Percentiles rank a stretch among this genome's conserved stretches.
phyloP scores from a whole-genome alignment of 1,140 invertebrate species.

The Triops longicaudatus region DNA sequence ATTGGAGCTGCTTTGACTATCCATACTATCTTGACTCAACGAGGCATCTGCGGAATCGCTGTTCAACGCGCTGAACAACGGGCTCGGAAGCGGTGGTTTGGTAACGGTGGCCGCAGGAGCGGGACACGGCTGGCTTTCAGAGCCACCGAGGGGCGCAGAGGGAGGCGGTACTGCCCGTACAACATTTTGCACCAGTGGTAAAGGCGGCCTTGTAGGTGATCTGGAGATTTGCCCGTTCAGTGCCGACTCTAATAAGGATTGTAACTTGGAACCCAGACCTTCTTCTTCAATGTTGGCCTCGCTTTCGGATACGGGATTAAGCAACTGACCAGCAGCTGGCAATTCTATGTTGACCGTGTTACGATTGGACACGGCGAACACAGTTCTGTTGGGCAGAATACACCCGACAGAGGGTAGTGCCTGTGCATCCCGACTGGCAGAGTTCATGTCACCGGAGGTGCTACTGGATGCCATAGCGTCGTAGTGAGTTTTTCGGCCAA shows the following conservation, averaged over 20 bases:
- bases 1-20: conserved; percentile 18
- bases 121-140: not conserved
- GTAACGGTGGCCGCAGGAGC: not conserved
- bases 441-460: conserved; percentile 34
- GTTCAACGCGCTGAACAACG: not conserved
- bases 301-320: conserved; percentile 34
- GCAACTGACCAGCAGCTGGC: not conserved
- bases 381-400: conserved; percentile 37
- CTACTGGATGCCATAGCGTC: conserved; percentile 35
- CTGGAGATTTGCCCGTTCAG: conserved; percentile 23
- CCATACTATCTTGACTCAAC: not conserved
- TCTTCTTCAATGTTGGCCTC: conserved; percentile 30
- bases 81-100: conserved; percentile 15
- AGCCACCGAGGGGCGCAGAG: not conserved
- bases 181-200: not conserved
- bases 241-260: conserved; percentile 26
- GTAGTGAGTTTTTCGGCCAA: conserved; percentile 51
- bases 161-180: not conserved
- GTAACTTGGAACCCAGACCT: conserved; percentile 32
- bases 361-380: conserved; percentile 39
- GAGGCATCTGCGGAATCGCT: not conserved
- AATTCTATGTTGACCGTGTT: not conserved
- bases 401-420: conserved; percentile 30
- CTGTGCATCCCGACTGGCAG: conserved; percentile 34
- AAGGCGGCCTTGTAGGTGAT: conserved; percentile 21